These are phyloP conservation scores for Plagiodera versicolora DNA, from an alignment of 2,888 invertebrate species.

Conservation along the genomic window DNA sequence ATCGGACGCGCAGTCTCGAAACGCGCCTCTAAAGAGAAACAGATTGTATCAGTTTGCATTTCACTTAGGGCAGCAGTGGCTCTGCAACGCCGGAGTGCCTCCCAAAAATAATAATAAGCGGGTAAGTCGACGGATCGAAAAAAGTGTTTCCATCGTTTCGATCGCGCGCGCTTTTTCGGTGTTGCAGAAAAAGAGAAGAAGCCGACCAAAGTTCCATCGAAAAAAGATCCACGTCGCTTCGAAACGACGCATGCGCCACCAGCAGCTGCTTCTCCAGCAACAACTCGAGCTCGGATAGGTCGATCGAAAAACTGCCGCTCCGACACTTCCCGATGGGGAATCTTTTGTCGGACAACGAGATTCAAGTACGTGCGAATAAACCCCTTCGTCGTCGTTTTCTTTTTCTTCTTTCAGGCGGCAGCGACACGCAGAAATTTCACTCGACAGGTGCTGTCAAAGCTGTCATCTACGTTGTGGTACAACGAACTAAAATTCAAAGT, in stretches of 20 bases:
- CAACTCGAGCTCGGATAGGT: conserved; percentile 52
- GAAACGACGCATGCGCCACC: conserved; percentile 62
- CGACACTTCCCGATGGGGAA: conserved; percentile 37
- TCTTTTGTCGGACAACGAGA: conserved; percentile 68
- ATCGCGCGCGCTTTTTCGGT: too few relatives aligned
- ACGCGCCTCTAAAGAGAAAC: conserved; percentile 51
- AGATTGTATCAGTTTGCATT: conserved; percentile 69
- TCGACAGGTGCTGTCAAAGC: too few relatives aligned
- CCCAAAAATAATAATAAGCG: conserved; percentile 66
- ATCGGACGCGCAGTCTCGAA: conserved; percentile 61
- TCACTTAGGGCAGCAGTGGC: conserved; percentile 85
- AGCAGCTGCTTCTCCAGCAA: conserved; percentile 54
- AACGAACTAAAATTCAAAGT: too few relatives aligned
- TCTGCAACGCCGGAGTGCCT: conserved; percentile 62
- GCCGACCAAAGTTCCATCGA: conserved; percentile 80
- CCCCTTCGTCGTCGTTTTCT: too few relatives aligned
- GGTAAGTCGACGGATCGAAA: conserved; percentile 53
- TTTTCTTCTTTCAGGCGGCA: too few relatives aligned
- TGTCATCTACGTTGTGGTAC: too few relatives aligned
- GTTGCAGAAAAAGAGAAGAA: conserved; percentile 68
- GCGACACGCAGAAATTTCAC: too few relatives aligned
- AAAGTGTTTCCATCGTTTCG: too few relatives aligned
- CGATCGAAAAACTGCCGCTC: conserved; percentile 23
- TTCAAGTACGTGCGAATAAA: conserved; percentile 67
- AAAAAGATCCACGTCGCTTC: conserved; percentile 83